phyloP scores from a whole-genome alignment of 2,888 invertebrate species.

The Sinhomidia bicolor region DNA sequence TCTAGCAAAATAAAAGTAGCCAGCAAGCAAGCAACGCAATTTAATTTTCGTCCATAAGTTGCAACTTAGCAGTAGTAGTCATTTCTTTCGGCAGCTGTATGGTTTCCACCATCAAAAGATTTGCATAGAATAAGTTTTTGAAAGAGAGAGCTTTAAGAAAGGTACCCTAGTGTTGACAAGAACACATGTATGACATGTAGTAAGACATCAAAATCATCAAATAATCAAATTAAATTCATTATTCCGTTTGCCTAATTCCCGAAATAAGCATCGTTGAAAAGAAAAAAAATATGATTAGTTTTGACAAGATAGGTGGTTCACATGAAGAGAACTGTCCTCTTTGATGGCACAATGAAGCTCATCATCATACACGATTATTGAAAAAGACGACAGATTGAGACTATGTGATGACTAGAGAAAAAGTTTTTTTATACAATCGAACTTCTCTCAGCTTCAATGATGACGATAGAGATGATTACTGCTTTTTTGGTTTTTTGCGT shows the following conservation, averaged over 20 bases:
- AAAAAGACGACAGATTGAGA: neutral
- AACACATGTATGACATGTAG: neutral
- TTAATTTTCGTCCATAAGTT: neutral
- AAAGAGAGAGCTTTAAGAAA: neutral
- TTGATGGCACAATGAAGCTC: constrained; percentile 6
- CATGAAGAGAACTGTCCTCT: neutral
- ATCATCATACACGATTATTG: neutral
- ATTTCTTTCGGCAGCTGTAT: neutral
- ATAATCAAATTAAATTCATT: neutral
- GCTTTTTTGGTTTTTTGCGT: no score
- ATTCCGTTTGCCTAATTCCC: neutral
- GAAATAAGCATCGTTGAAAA: neutral
- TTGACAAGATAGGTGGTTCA: constrained; percentile 1
- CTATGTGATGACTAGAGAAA: neutral
- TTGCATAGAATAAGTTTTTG: neutral
- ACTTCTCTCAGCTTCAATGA: no score
- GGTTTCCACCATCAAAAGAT: neutral
- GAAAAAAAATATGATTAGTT: neutral
- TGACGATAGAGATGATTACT: no score
- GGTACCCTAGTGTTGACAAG: no score
- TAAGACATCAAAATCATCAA: neutral
- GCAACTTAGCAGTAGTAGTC: neutral
- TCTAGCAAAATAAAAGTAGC: neutral
- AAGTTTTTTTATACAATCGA: neutral
- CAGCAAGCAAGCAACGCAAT: neutral